Conservation (phyloP, 1,140 invertebrate genomes). For the Philotrypesis tridentata region DNA sequence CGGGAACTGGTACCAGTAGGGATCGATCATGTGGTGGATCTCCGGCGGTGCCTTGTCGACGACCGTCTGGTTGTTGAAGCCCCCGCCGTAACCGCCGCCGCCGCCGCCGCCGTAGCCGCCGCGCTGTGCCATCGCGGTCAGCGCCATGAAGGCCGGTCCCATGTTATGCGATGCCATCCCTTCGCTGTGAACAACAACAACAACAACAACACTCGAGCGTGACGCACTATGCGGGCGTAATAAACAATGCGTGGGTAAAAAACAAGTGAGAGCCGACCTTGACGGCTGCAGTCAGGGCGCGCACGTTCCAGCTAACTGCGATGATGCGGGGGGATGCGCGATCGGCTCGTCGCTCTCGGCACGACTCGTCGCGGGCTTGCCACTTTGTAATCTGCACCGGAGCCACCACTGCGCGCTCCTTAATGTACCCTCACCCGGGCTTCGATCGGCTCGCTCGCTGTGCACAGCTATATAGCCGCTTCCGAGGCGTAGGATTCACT, state of each 20-base stretch:
- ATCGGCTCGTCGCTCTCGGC: constrained; percentile 60
- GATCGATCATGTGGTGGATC: constrained; percentile 82
- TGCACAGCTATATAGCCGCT: neutral
- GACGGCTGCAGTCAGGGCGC: neutral
- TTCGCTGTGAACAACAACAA: constrained; percentile 44
- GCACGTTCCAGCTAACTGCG: constrained; percentile 60
- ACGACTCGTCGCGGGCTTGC: constrained; percentile 42
- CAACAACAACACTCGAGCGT: too few relatives aligned
- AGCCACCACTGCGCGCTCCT: constrained; percentile 47
- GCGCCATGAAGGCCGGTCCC: constrained; percentile 67
- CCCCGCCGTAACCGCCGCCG: constrained; percentile 54
- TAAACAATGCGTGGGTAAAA: too few relatives aligned
- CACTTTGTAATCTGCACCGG: constrained; percentile 65
- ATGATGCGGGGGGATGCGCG: constrained; percentile 53
- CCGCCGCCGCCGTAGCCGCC: neutral
- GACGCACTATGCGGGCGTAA: too few relatives aligned
- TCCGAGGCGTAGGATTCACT: too few relatives aligned
- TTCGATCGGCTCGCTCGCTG: too few relatives aligned
- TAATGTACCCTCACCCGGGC: constrained; percentile 62
- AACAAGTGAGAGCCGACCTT: too few relatives aligned
- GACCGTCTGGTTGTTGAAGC: constrained; percentile 79
- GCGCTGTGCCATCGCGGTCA: constrained; percentile 32
- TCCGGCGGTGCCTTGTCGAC: constrained; percentile 84
- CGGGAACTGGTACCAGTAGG: constrained; percentile 85
- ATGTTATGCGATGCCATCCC: constrained; percentile 67